Evolutionary conservation across 2,888 invertebrate species (phyloP), one percentile per base, ranked within the genome.

Genomic region (Netelia inedita): DNA sequence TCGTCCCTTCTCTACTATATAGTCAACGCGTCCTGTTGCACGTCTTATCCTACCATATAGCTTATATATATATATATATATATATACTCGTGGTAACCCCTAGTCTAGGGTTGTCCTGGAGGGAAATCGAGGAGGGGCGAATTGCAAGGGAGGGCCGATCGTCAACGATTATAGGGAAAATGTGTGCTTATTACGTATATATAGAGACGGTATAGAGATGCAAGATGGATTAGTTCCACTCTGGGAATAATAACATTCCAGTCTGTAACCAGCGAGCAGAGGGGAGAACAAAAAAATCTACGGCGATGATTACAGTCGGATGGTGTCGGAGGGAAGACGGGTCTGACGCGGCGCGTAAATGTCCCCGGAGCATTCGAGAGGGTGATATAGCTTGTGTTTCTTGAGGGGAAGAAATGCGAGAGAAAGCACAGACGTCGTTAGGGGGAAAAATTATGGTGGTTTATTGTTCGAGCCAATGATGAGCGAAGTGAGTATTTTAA

Each of bases 181-280:
- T 57, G 59, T 74, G 55, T 50, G 19, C 55, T 50, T 57, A 65
- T 41, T 71, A 50, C 63, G 53, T 11, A 16, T 16, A 19, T n/a
- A n/a, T 16, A 16, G 1, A 57, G 19, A 16, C 9, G 16, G n/a
- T 55, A 55, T 50, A 65, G 41, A 69, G 16, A 61, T 66, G 41
- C 35, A 55, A 83, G 46, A 41, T 65, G 79, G 63, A 79, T 79
- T 83, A 74, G 73, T 83, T 75, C n/a, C 16, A 28, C 73, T 55
- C 57, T 23, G 65, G 69, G 50, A 73, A 79, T 83, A 75, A 69
- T 71, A 71, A 46, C 71, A 71, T 69, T 57, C 11, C 63, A 35
- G 57, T 61, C 11, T 69, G 61, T 59, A 35, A 75, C 35, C 8
- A 23, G 50, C 35, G 57, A 35, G 63, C 35, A 46, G 55, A 43